phyloP scores from a whole-genome alignment of 2,797 vertebrate genomes.

The Euthynnus affinis region DNA sequence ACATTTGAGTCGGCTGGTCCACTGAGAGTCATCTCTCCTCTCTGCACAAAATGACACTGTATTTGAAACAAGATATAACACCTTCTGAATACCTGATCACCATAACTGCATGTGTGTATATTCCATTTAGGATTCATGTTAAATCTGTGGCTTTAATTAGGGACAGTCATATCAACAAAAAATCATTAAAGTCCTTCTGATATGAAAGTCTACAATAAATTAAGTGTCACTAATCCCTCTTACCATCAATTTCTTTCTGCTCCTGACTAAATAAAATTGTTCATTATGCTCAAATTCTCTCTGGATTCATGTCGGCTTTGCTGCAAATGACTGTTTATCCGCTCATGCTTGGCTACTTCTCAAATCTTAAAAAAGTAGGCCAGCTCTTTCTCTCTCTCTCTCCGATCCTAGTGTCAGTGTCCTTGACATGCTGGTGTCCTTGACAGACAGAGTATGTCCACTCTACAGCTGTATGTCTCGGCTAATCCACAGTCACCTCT shows the following conservation, averaged over 20 bases:
- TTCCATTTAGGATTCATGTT: slow-evolving; percentile 7
- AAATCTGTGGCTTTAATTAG: slow-evolving; percentile 22
- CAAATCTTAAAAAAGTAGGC: slow-evolving; percentile 29
- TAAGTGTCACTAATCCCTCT: slow-evolving; percentile 34
- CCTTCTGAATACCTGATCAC: background rate
- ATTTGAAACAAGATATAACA: slow-evolving; percentile 8
- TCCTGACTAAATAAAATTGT: slow-evolving; percentile 41
- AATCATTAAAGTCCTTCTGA: slow-evolving; percentile 9
- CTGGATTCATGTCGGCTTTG: slow-evolving; percentile 45
- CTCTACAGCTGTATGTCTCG: slow-evolving; percentile 20
- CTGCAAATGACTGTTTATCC: slow-evolving; percentile 44
- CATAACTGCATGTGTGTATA: background rate
- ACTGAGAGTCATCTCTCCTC: background rate
- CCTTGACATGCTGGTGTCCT: slow-evolving; percentile 47
- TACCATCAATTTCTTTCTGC: slow-evolving; percentile 26
- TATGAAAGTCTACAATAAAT: slow-evolving; percentile 20
- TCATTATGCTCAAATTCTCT: slow-evolving; percentile 41
- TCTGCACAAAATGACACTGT: background rate
- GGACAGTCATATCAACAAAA: slow-evolving; percentile 4
- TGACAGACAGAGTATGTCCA: slow-evolving; percentile 44
- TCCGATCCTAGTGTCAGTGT: slow-evolving; percentile 9
- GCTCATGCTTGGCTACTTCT: slow-evolving; percentile 18
- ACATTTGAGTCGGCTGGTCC: slow-evolving; percentile 13
- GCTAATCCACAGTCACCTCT: slow-evolving; percentile 61
- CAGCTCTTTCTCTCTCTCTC: slow-evolving; percentile 27